Base-by-base conservation (phyloP, 2,888 invertebrate species). In the Carcina quercana region DNA sequence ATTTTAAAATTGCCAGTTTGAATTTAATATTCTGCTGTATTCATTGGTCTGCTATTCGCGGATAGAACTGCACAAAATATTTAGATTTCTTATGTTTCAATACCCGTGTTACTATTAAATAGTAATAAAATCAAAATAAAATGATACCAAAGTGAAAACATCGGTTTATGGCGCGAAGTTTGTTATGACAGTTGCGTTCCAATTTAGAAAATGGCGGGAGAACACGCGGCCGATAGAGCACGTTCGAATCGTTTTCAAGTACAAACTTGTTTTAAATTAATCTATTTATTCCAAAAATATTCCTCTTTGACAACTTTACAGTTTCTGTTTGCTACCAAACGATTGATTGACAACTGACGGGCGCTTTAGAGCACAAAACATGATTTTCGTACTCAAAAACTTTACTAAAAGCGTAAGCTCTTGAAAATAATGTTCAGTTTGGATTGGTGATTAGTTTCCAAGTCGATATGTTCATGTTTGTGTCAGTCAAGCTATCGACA, bases 271-370 rank as follows among this genome's bases (percentile, higher is more conserved):
- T 17, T 17, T 17, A 17, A 7, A 17, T 17, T n/a, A n/a, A n/a
- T n/a, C n/a, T n/a, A n/a, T n/a, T n/a, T n/a, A n/a, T n/a, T n/a
- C n/a, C n/a, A n/a, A n/a, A n/a, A n/a, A n/a, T n/a, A n/a, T n/a
- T n/a, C n/a, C n/a, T n/a, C 44, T 53, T 53, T 51, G 47, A 49
- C 51, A 44, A 28, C 26, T 53, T 56, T 52, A 45, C 46, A 50
- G 48, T 34, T 42, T 53, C 53, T 49, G 50, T 49, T 54, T 55
- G 47, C 45, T 19, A 38, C 47, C 42, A 34, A n/a, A 30, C 39
- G 34, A 56, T 47, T 71, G 68, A 73, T 68, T 66, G 73, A 72
- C 66, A 62, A 53, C 43, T 62, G 64, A 60, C 62, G 47, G n/a
- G 58, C 42, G 53, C 47, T 43, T 42, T 43, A 45, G 34, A 35